Evolutionary conservation across 2,888 invertebrate species (phyloP), one percentile per base, ranked within the genome.

Genomic region (Rosalia funebris): DNA sequence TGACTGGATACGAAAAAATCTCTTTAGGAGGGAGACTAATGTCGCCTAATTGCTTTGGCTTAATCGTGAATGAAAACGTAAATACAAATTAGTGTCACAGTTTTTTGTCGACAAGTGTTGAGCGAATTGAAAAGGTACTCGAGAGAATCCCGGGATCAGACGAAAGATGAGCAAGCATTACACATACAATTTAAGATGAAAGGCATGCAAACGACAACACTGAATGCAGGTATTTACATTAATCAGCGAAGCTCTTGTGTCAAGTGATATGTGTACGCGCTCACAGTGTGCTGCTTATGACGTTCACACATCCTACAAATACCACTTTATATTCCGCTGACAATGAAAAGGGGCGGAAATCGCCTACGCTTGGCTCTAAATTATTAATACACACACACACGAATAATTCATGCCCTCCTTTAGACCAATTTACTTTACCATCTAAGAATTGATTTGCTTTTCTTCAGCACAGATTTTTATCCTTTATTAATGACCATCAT

Each of bases 201-300:
- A 63, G 62, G 62, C 71, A 71, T 71, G 70, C 61, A 69, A 73
- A 71, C 70, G 72, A 75, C 72, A 73, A 73, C 71, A 68, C 45
- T 62, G 60, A 71, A 73, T 71, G 71, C 74, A 70, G 71, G 70
- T 74, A 66, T 70, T 71, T 69, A 70, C 65, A 69, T 68, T 65
- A 65, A 70, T 66, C 69, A 70, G 61, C 60, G 56, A 41, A 20
- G 50, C 62, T 59, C 61, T 59, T 59, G 59, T 65, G 57, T 65
- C 53, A 25, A 65, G 62, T 62, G 65, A 71, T 69, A 63, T 63
- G 57, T 63, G 63, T 60, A 41, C 42, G 25, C 54, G 59, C 52
- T 60, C 45, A 44, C 45, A 48, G 56, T 57, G 44, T 58, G 39
- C 53, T 68, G 69, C 57, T 61, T 59, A 48, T 69, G 69, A 69